phyloP scores from a whole-genome alignment of 2,113 vertebrate genomes.

The Saimiri boliviensis region DNA sequence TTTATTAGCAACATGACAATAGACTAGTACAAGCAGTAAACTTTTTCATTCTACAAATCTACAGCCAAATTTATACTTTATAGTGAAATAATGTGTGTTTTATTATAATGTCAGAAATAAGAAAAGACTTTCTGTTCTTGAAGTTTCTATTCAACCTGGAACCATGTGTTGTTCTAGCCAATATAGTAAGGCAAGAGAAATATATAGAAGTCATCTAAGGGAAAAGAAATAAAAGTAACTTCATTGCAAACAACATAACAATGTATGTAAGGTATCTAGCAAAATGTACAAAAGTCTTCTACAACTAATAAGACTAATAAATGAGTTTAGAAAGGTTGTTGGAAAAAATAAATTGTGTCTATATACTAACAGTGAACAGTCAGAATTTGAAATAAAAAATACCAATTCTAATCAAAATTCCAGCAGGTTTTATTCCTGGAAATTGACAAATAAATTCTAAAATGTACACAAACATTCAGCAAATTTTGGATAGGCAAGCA shows the following conservation, averaged over 20 bases:
- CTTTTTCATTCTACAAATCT: not conserved
- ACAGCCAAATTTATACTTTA: not conserved
- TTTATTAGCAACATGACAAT: no score
- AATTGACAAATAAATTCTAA: not conserved
- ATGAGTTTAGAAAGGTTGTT: not conserved
- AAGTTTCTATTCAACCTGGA: not conserved
- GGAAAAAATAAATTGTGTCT: not conserved
- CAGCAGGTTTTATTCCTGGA: not conserved
- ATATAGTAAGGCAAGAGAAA: not conserved
- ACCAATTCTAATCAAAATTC: not conserved
- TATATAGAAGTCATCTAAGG: not conserved
- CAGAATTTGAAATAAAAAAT: not conserved
- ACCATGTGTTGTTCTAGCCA: not conserved
- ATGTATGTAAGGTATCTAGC: not conserved
- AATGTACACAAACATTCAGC: not conserved
- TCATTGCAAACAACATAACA: not conserved
- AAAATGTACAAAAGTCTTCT: not conserved
- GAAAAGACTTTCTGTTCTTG: not conserved
- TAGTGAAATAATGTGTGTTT: not conserved
- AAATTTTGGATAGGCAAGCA: not conserved
- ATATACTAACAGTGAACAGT: not conserved
- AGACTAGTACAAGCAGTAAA: not conserved
- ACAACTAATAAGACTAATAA: not conserved
- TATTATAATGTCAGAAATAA: not conserved
- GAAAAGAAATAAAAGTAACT: not conserved